Conservation (phyloP, 2,888 invertebrate species). For the Aquatica leii region DNA sequence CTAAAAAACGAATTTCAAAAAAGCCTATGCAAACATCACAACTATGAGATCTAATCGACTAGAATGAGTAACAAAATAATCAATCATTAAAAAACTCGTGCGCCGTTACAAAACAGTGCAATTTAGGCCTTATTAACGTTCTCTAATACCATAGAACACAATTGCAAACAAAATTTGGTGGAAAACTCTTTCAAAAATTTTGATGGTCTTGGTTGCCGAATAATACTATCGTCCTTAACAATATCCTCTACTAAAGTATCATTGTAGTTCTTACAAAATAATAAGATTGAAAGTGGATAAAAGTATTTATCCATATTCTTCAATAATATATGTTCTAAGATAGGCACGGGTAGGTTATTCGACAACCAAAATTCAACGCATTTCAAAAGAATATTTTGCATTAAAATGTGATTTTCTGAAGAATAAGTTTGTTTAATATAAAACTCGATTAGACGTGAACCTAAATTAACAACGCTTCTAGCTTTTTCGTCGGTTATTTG, state of each 20-base stretch:
- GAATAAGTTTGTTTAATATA: constrained; percentile 58
- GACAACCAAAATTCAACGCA: constrained; percentile 60
- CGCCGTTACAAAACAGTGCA: too few relatives aligned
- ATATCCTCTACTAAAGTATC: constrained; percentile 55
- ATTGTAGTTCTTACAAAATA: constrained; percentile 61
- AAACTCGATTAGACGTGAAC: constrained; percentile 57
- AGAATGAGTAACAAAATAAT: constrained; percentile 15
- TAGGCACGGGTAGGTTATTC: constrained; percentile 56
- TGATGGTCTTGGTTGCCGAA: constrained; percentile 54
- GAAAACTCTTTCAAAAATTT: constrained; percentile 60
- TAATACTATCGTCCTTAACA: constrained; percentile 46
- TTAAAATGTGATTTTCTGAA: constrained; percentile 60
- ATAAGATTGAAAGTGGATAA: constrained; percentile 59
- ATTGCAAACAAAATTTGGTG: constrained; percentile 61
- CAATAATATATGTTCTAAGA: constrained; percentile 57
- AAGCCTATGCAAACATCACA: constrained; percentile 17
- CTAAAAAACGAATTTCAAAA: constrained; percentile 12
- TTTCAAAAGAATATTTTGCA: constrained; percentile 60
- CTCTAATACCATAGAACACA: constrained; percentile 61
- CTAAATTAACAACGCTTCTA: constrained; percentile 53
- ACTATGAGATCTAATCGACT: constrained; percentile 25
- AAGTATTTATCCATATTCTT: constrained; percentile 62
- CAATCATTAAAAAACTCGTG: too few relatives aligned
- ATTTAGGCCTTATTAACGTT: constrained; percentile 59
- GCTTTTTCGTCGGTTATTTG: constrained; percentile 53